A percentile compares a stretch with the other conserved stretches of the same genome.
Evolutionary conservation across 2,888 invertebrate genomes (phyloP).

Genomic region (Troides aeacus): DNA sequence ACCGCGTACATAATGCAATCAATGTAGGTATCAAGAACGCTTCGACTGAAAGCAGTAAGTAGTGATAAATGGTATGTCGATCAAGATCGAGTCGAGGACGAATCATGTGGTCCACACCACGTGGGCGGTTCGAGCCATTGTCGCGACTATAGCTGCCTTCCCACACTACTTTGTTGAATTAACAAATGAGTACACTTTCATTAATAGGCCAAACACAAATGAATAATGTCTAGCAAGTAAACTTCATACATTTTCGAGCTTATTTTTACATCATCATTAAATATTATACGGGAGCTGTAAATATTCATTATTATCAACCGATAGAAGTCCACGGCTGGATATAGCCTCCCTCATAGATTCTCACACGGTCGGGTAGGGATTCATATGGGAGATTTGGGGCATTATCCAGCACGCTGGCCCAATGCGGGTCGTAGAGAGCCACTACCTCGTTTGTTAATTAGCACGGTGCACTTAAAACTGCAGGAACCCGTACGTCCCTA

Average conservation of each 20-base stretch:
- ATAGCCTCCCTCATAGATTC: too few relatives aligned
- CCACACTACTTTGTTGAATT: conserved; percentile 42
- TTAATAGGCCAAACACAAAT: conserved; percentile 21
- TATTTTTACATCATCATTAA: too few relatives aligned
- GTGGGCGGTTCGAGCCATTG: conserved; percentile 44
- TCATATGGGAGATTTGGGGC: too few relatives aligned
- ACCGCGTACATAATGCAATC: conserved; percentile 50
- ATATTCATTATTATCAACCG: too few relatives aligned
- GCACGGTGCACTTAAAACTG: too few relatives aligned
- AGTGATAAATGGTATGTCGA: conserved; percentile 48
- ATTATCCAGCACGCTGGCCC: too few relatives aligned
- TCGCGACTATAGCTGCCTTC: conserved; percentile 37
- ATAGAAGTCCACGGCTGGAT: too few relatives aligned
- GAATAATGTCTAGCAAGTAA: not conserved
- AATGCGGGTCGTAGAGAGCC: too few relatives aligned
- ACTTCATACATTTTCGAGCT: not conserved
- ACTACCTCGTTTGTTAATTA: too few relatives aligned
- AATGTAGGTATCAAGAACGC: conserved; percentile 59
- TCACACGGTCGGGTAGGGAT: too few relatives aligned
- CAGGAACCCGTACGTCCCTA: too few relatives aligned
- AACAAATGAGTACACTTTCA: conserved; percentile 38
- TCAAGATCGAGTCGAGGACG: conserved; percentile 48
- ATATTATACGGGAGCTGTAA: too few relatives aligned
- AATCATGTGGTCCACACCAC: conserved; percentile 36
- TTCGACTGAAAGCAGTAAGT: conserved; percentile 34